Conservation (phyloP, 2,113 vertebrate species). For the Ursus arctos region DNA sequence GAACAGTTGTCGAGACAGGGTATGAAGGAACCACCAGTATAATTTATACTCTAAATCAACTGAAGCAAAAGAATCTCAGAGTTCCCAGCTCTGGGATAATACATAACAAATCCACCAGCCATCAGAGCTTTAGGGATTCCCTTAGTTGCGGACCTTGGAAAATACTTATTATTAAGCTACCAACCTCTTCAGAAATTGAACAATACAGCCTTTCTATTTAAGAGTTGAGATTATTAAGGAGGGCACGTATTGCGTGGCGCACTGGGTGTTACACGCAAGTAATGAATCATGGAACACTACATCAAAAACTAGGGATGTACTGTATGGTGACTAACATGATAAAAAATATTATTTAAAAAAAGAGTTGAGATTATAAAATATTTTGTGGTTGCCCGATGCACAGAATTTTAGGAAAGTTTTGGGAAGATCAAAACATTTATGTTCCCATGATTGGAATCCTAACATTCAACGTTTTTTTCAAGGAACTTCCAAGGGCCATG, state of each 20-base stretch:
- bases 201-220: background rate
- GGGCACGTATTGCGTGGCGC: too few species aligned
- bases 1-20: background rate
- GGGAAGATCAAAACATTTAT: conserved; percentile 8
- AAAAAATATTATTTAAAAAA: background rate
- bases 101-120: background rate
- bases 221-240: background rate
- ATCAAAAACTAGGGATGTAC: too few species aligned
- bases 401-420: conserved; percentile 30
- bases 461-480: background rate
- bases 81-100: background rate
- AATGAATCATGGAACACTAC: too few species aligned
- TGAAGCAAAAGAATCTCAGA: background rate
- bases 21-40: background rate
- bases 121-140: background rate
- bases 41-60: background rate
- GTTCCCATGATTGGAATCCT: background rate
- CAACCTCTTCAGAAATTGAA: background rate
- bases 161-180: background rate
- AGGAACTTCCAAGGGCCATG: background rate
- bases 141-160: background rate
- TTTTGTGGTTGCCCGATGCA: background rate
- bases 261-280: too few species aligned
- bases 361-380: conserved; percentile 9
- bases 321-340: too few species aligned